A percentile compares a stretch with the other conserved stretches of the same genome.
Evolutionary conservation across 2,797 vertebrate genomes (phyloP).

Genomic region (Hoplostethus atlanticus): DNA sequence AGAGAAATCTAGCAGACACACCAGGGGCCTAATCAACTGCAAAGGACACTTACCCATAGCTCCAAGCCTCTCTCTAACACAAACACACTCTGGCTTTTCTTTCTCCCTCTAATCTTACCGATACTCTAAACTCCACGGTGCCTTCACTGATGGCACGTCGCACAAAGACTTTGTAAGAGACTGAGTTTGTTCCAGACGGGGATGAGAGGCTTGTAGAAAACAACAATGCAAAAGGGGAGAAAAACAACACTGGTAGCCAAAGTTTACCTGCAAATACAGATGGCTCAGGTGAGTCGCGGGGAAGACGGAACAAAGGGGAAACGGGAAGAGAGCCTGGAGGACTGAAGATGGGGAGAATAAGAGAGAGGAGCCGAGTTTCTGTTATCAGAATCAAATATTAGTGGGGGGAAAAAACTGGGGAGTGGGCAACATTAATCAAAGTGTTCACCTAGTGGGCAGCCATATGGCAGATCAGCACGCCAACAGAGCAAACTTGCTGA

Average conservation of each 20-base stretch:
- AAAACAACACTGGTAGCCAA: slow-evolving; percentile 18
- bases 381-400: slow-evolving; percentile 97
- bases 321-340: slow-evolving; percentile 1
- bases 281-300: slow-evolving; percentile 35
- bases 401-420: slow-evolving; percentile 78
- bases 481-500: slow-evolving; percentile 99
- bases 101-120: slow-evolving; percentile 63
- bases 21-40: slow-evolving; percentile 81
- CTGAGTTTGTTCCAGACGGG: no score
- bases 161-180: slow-evolving; percentile 56
- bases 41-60: slow-evolving; percentile 65
- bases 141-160: slow-evolving; percentile 12
- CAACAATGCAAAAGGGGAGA: slow-evolving; percentile 7
- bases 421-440: slow-evolving; percentile 99
- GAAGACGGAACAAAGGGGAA: slow-evolving; percentile 37
- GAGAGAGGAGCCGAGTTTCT: slow-evolving; percentile 77
- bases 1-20: slow-evolving; percentile 74
- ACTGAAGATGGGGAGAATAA: slow-evolving; percentile 46
- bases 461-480: slow-evolving; percentile 99
- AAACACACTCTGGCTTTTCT: slow-evolving; percentile 55
- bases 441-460: slow-evolving; percentile 99
- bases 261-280: slow-evolving; percentile 48
- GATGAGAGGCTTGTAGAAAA: slow-evolving; percentile 37
- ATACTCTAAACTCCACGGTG: slow-evolving; percentile 50
- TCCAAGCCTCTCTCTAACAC: slow-evolving; percentile 60